Evolutionary conservation across 1,140 invertebrate genomes (phyloP).

Genomic region (Diorhabda elongata): DNA sequence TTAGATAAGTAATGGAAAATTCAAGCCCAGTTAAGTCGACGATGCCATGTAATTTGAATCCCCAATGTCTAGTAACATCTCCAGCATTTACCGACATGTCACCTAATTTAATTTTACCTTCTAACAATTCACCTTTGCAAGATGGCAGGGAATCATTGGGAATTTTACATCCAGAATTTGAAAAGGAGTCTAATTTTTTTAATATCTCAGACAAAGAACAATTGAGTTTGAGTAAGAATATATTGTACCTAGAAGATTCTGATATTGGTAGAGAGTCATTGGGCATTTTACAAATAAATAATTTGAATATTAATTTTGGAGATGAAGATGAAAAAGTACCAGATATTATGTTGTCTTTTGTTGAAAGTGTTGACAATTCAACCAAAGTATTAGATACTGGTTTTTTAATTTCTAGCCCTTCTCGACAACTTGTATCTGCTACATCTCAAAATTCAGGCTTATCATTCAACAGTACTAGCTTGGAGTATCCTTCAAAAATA

Average conservation of each 20-base stretch:
- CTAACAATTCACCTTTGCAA: too few relatives aligned
- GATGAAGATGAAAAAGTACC: slow-evolving; percentile 5
- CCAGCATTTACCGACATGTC: too few relatives aligned
- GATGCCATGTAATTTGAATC: too few relatives aligned
- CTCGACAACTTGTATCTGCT: not conserved
- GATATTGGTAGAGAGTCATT: slow-evolving; percentile 13
- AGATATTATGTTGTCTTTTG: slow-evolving; percentile 9
- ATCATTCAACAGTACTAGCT: slow-evolving; percentile 10
- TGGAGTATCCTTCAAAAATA: slow-evolving; percentile 12
- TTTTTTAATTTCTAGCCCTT: slow-evolving; percentile 6
- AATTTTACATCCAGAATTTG: slow-evolving; percentile 9
- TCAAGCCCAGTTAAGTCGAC: too few relatives aligned
- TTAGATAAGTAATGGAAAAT: too few relatives aligned
- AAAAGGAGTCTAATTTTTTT: slow-evolving; percentile 1
- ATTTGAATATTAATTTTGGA: slow-evolving; percentile 3
- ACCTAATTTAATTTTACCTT: too few relatives aligned
- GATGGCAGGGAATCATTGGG: slow-evolving; percentile 11
- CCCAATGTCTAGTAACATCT: too few relatives aligned
- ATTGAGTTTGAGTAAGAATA: slow-evolving; percentile 3
- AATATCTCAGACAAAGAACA: not conserved
- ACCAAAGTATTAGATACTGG: slow-evolving; percentile 10
- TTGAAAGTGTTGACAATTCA: not conserved
- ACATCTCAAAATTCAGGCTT: not conserved
- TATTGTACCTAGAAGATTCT: not conserved
- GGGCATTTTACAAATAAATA: slow-evolving; percentile 10